phyloP scores from a whole-genome alignment of 1,140 invertebrate genomes.

The Calosoma granatense region DNA sequence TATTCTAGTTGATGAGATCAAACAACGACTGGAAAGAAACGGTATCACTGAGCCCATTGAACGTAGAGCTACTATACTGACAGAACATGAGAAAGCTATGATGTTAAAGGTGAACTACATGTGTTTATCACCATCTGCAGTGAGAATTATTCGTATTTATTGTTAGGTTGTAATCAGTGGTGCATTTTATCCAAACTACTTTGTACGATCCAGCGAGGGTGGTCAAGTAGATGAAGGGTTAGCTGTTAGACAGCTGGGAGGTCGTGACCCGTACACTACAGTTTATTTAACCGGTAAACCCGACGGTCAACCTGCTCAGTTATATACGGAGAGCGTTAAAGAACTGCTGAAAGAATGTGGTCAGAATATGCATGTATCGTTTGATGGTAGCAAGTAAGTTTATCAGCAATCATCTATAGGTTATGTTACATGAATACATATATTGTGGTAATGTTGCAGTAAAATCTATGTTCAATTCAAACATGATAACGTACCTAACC shows the following conservation, averaged over 20 bases:
- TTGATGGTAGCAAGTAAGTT: slow-evolving; percentile 46
- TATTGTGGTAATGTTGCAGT: slow-evolving; percentile 20
- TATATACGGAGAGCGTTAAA: slow-evolving; percentile 56
- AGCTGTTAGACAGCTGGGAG: slow-evolving; percentile 50
- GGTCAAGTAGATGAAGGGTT: slow-evolving; percentile 44
- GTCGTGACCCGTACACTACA: slow-evolving; percentile 63
- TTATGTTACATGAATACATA: neutral
- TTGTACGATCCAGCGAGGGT: slow-evolving; percentile 41
- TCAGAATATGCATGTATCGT: slow-evolving; percentile 46
- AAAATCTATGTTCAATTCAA: slow-evolving; percentile 52
- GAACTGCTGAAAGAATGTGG: slow-evolving; percentile 37
- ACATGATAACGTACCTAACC: slow-evolving; percentile 22
- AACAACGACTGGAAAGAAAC: slow-evolving; percentile 42
- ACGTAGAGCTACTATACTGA: slow-evolving; percentile 32
- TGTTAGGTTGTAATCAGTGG: slow-evolving; percentile 58
- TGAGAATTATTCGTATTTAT: slow-evolving; percentile 11
- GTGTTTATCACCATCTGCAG: slow-evolving; percentile 1
- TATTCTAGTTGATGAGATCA: slow-evolving; percentile 59
- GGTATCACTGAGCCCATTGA: slow-evolving; percentile 39
- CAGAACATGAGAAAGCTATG: slow-evolving; percentile 40
- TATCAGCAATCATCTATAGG: too few species aligned
- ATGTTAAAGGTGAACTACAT: slow-evolving; percentile 47
- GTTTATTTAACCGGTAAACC: slow-evolving; percentile 54
- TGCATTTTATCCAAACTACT: slow-evolving; percentile 91
- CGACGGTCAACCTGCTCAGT: slow-evolving; percentile 60